Base-by-base conservation (phyloP, 2,113 vertebrate species). In the Neolamprologus caudopunctatus region DNA sequence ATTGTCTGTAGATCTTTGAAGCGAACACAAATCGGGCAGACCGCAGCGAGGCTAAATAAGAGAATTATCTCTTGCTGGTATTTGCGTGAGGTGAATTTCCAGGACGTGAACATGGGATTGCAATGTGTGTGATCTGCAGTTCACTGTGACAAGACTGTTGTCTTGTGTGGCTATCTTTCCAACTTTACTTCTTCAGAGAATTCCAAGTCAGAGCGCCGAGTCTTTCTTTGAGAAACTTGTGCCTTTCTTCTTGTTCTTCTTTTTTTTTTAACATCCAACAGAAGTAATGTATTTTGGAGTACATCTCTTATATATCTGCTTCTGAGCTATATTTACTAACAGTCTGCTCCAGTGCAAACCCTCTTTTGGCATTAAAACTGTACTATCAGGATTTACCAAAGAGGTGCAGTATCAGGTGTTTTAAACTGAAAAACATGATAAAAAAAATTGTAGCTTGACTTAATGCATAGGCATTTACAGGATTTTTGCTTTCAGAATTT, bases 51-150 rank as follows among this genome's bases (percentile, higher is more conserved):
- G 87, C 47, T 84, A 85, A 91, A 83, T 68, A 82, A 89, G 81
- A 84, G 83, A 87, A 88, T 86, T 57, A 87, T 89, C 85, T 84
- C 88, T 87, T 0, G 26, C 81, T 88, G 88, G 73, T 88, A n/a
- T 92, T 87, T 85, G 61, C 4, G 61, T 5, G 7, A 50, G 80
- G 37, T 81, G 86, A 82, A 82, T 92, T 83, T 84, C 7, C 6
- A 80, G 75, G 54, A 68, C 5, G 16, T 31, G 54, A 81, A 68
- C 33, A 8, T 54, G 55, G 68, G 81, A 85, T 51, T 55, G 40
- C 58, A n/a, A 19, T 28, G 10, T 78, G 81, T 63, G 31, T 83
- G 87, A 86, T 87, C 28, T 78, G 54, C 19, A 45, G 50, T 73
- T 19, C n/a, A 24, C 73, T 80, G 80, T 71, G 58, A 26, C 26